These are phyloP conservation scores for Hippoglossus stenolepis DNA, from an alignment of 2,113 vertebrate genomes.

Conservation along the genomic window DNA sequence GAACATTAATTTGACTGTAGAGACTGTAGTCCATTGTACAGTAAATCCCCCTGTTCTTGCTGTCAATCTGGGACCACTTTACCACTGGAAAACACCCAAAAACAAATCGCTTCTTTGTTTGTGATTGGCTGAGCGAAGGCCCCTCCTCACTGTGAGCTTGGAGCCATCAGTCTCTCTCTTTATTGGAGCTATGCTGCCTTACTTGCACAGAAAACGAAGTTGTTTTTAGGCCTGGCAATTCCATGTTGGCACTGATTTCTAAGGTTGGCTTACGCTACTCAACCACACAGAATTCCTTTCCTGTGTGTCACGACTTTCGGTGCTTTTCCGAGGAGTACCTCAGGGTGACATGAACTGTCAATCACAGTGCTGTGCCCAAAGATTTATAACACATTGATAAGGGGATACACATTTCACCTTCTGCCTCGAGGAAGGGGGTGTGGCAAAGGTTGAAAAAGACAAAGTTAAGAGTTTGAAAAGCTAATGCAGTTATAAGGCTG, in stretches of 20 bases:
- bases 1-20: neutral
- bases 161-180: conserved; percentile 9
- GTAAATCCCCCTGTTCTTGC: conserved; percentile 31
- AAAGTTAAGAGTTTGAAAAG: neutral
- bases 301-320: neutral
- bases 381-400: neutral
- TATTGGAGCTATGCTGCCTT: conserved; percentile 23
- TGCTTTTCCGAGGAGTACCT: neutral
- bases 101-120: conserved; percentile 26
- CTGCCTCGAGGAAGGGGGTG: neutral
- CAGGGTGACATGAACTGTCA: neutral
- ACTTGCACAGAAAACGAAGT: conserved; percentile 27
- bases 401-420: neutral
- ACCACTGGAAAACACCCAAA: conserved; percentile 60
- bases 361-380: neutral
- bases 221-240: conserved; percentile 18
- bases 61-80: conserved; percentile 64
- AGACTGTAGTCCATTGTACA: conserved; percentile 7
- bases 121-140: conserved; percentile 54
- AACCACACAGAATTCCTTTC: neutral
- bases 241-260: conserved; percentile 38
- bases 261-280: neutral
- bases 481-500: conserved; percentile 1
- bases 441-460: neutral
- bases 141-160: conserved; percentile 52